These are phyloP conservation scores for Thecophora atra DNA, from an alignment of 2,888 invertebrate genomes.

Conservation along the genomic window DNA sequence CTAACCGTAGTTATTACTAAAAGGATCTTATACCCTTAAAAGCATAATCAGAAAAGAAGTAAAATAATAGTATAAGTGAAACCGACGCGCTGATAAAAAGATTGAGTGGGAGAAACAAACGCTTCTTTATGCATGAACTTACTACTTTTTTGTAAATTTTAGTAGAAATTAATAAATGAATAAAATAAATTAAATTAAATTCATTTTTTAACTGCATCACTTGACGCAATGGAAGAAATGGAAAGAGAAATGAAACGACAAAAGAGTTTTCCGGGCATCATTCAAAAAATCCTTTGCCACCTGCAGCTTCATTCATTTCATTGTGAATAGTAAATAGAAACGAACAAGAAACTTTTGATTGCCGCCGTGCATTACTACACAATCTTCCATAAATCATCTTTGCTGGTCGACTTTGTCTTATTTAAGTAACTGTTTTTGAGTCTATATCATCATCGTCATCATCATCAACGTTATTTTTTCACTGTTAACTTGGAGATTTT, in stretches of 20 bases:
- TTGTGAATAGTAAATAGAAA: neutral
- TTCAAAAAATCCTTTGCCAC: neutral
- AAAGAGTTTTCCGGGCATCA: too few species aligned
- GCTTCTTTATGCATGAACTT: too few species aligned
- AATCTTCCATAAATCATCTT: neutral
- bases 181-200: too few species aligned
- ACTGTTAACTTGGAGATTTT: constrained; percentile 38
- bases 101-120: too few species aligned
- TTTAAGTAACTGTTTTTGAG: neutral
- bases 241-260: too few species aligned
- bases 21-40: neutral
- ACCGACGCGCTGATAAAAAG: too few species aligned
- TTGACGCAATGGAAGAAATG: too few species aligned
- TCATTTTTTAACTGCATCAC: too few species aligned
- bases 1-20: constrained; percentile 21
- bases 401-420: neutral
- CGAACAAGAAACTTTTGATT: neutral
- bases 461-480: constrained; percentile 14
- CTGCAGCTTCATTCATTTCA: constrained; percentile 8
- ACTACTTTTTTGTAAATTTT: too few species aligned
- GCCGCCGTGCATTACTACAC: neutral
- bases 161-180: too few species aligned
- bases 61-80: too few species aligned
- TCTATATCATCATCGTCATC: neutral
- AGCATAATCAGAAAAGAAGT: too few species aligned